Evolutionary conservation across 2,797 vertebrate genomes (phyloP).

Genomic region (Pachyuromys duprasi): DNA sequence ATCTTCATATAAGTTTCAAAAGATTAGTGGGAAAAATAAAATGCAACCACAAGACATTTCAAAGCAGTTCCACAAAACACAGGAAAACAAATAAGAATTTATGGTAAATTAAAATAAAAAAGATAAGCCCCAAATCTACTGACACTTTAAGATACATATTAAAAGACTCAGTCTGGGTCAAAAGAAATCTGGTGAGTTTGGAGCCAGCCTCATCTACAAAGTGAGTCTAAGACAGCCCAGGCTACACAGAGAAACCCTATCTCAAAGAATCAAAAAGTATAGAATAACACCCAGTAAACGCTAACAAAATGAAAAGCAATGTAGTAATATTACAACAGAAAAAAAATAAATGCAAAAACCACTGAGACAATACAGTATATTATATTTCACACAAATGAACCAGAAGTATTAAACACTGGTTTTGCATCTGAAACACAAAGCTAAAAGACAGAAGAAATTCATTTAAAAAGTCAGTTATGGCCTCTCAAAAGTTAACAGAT

Average conservation of each 20-base stretch:
- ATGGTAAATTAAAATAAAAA: not conserved
- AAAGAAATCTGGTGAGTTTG: not conserved
- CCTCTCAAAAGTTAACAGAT: constrained; percentile 44
- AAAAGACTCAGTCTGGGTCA: constrained; percentile 28
- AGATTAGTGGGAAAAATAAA: not conserved
- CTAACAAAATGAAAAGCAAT: constrained; percentile 38
- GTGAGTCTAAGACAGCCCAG: too few relatives aligned
- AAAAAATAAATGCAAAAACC: not conserved
- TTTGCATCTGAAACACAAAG: constrained; percentile 6
- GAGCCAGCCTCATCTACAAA: too few relatives aligned
- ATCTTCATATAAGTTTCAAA: constrained; percentile 23
- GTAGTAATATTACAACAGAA: not conserved
- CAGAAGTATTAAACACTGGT: not conserved
- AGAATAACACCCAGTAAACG: constrained; percentile 7
- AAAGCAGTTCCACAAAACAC: constrained; percentile 27
- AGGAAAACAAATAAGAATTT: constrained; percentile 27
- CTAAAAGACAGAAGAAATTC: constrained; percentile 23
- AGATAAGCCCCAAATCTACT: constrained; percentile 21
- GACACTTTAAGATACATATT: constrained; percentile 11
- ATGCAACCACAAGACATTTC: not conserved
- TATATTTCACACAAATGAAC: not conserved
- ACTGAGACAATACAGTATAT: not conserved
- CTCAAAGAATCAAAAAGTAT: not conserved
- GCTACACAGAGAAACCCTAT: too few relatives aligned
- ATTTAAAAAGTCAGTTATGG: not conserved